Base-by-base conservation (phyloP, 2,797 vertebrate species). In the Staurois parvus region DNA sequence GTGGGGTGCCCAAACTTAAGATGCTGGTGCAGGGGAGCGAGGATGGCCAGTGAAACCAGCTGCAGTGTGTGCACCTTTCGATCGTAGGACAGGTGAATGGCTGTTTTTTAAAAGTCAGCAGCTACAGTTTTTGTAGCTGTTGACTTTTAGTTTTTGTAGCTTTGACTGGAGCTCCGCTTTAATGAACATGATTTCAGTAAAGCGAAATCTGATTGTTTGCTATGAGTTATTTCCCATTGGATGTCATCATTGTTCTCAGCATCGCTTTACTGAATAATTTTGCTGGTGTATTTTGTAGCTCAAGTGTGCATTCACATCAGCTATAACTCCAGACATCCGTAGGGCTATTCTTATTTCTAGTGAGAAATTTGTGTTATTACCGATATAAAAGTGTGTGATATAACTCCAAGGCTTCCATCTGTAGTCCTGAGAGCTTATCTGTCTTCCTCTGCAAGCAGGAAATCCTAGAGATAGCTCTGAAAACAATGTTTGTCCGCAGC, bases 401-500 rank as follows among this genome's bases (percentile, higher is more conserved):
- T 59, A 59, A 79, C 30, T 83, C 72, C 26, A 72, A 79, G 68
- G 67, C 81, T 75, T 28, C 76, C 34, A 48, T 81, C 75, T 77
- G 67, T 64, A 79, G 81, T 68, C 81, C 69, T 79, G 13, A 79
- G 21, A 75, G 81, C 81, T 87, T 87, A 87, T 87, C 85, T 84
- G 69, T 62, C 76, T 87, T 87, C 85, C 85, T 83, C 76, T 69
- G 76, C 81, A 42, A 87, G 82, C 85, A 87, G 85, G 85, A 87
- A 87, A 84, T 87, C 85, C 85, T 83, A 87, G 81, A 69, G 85
- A 83, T 83, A 87, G 85, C 72, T 78, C 80, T 68, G 52, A 86
- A 87, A 83, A 87, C 85, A 87, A 74, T 87, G 85, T 87, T 79
- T 73, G 75, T 75, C 85, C 28, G 42, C 64, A 84, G 69, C 76